phyloP scores from a whole-genome alignment of 2,888 invertebrate genomes.

The Dascillus cervinus region DNA sequence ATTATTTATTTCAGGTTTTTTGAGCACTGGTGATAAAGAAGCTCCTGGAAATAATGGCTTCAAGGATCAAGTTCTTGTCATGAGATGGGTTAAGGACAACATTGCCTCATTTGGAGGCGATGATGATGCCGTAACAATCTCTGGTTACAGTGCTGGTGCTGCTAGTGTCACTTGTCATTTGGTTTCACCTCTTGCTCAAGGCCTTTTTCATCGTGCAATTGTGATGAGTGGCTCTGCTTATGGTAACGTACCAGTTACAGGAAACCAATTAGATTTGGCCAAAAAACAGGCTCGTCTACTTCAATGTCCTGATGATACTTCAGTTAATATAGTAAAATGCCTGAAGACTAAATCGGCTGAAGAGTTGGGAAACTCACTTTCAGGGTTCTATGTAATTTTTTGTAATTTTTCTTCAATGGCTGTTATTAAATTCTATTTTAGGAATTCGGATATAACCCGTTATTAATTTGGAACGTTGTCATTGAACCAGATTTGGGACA shows the following conservation, averaged over 20 bases:
- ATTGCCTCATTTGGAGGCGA: constrained; percentile 63
- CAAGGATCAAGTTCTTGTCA: constrained; percentile 61
- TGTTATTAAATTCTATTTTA: constrained; percentile 21
- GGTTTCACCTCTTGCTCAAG: constrained; percentile 55
- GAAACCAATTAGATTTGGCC: constrained; percentile 50
- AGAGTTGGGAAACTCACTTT: constrained; percentile 45
- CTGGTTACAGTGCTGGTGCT: constrained; percentile 50
- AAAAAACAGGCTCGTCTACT: constrained; percentile 54
- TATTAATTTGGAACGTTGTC: constrained; percentile 51
- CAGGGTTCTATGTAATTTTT: constrained; percentile 42
- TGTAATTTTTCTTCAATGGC: too few relatives aligned
- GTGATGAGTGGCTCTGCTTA: constrained; percentile 58
- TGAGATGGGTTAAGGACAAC: constrained; percentile 59
- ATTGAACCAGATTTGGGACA: constrained; percentile 58
- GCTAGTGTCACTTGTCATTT: constrained; percentile 44
- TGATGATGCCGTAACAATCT: constrained; percentile 53
- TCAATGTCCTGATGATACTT: constrained; percentile 49
- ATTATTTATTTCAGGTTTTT: constrained; percentile 28
- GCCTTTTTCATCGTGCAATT: constrained; percentile 62
- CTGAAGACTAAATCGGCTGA: constrained; percentile 47
- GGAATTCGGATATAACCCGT: constrained; percentile 47
- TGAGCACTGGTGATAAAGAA: constrained; percentile 55
- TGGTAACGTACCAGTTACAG: constrained; percentile 47
- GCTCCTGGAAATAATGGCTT: constrained; percentile 64
- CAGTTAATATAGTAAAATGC: constrained; percentile 52